Base-by-base conservation (phyloP, 1,140 invertebrate genomes). In the Lepidotrigona ventralis region DNA sequence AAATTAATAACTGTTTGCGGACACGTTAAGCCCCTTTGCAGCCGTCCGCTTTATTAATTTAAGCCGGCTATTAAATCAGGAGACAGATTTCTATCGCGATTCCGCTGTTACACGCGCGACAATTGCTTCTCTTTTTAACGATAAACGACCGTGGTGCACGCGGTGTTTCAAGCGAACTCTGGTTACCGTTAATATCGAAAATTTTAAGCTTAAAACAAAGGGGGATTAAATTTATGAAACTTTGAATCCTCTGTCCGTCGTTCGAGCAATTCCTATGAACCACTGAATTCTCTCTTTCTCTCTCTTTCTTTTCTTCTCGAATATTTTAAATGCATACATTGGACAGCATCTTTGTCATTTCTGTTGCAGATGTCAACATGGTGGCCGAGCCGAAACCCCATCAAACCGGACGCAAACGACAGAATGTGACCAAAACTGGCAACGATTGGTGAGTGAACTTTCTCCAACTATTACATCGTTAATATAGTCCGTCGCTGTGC, bases 361-460 rank as follows among this genome's bases (percentile, higher is more conserved):
- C 96, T 78, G 46, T 68, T 77, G 70, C 94, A 97, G 96, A 97
- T 95, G 96, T 97, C 53, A 97, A 97, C 93, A 96, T 97, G 96
- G 97, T 97, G 63, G 96, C 97, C 29, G 97, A 97, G 91, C 97
- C 97, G 53, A 97, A 97, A 93, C 96, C 97, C 70, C 97, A 97
- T 93, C 97, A 97, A 94, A 97, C 97, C 74, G 97, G 97, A 84
- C 95, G 97, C 86, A 97, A 97, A 92, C 94, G 97, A 83, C 96
- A 97, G 92, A 97, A 97, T 93, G 95, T 97, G 83, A 95, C 96
- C 85, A 97, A 97, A 95, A 97, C 96, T 64, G 97, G 96, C 92
- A 97, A 97, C 92, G 97, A 97, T 91, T 97, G 97, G 97, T 97
- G 92, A 96, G 96, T 79, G 14, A 12, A 85, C 33, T 9, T 72